These are phyloP conservation scores for Bombus pascuorum DNA, from an alignment of 1,140 invertebrate genomes.

Conservation along the genomic window DNA sequence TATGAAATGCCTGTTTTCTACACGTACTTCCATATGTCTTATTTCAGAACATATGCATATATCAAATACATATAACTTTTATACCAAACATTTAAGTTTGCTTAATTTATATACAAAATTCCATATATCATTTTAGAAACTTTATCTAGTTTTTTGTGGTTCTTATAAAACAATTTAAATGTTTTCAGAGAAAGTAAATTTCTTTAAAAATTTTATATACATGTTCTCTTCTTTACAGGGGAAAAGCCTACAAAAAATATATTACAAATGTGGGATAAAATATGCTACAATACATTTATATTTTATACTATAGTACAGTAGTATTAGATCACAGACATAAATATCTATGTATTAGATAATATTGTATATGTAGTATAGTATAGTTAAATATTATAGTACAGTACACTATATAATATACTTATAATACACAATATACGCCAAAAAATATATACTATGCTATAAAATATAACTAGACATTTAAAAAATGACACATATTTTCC, in stretches of 20 bases:
- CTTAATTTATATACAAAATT: background rate
- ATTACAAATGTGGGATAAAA: background rate
- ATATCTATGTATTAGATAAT: no score
- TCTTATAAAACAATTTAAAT: background rate
- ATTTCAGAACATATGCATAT: constrained; percentile 5
- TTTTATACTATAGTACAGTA: no score
- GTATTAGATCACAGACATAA: no score
- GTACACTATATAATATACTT: no score
- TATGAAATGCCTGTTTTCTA: background rate
- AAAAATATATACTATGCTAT: no score
- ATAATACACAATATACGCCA: no score
- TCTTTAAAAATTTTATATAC: no score
- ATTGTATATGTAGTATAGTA: no score
- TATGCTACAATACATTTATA: no score
- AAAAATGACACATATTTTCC: background rate
- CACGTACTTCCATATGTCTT: background rate
- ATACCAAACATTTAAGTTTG: background rate
- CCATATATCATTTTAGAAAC: background rate
- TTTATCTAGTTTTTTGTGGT: background rate
- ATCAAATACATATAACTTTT: background rate
- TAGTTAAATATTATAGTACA: no score
- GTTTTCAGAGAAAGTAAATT: background rate
- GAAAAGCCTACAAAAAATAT: background rate
- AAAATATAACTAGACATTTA: background rate
- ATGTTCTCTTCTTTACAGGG: no score